phyloP scores from a whole-genome alignment of 2,888 invertebrate genomes.

The Lymantria monacha region DNA sequence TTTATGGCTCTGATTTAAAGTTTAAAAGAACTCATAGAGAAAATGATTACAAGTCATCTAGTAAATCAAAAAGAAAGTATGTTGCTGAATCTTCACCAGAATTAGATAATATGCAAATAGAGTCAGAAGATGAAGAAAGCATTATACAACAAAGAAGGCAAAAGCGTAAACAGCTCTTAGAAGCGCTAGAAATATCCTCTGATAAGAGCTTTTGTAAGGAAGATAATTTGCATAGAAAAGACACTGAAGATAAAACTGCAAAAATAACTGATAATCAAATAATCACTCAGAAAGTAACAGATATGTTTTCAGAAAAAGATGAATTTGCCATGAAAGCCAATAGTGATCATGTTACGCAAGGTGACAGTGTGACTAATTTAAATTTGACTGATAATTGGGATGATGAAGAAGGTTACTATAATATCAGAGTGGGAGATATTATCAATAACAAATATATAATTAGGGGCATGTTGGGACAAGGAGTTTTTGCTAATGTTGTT shows the following conservation, averaged over 20 bases:
- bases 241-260: conserved; percentile 11
- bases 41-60: conserved; percentile 23
- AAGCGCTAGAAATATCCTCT: conserved; percentile 56
- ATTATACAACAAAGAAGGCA: conserved; percentile 94
- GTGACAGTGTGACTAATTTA: conserved; percentile 85
- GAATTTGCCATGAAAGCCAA: conserved; percentile 87
- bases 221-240: conserved; percentile 8
- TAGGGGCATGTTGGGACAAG: conserved; percentile 98
- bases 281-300: conserved; percentile 81
- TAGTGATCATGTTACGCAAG: conserved; percentile 43
- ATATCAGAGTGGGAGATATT: conserved; percentile 94
- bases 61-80: conserved; percentile 23
- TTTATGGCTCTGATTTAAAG: conserved; percentile 21
- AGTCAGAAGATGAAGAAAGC: conserved; percentile 93
- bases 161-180: conserved; percentile 92
- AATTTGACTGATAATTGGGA: conserved; percentile 99
- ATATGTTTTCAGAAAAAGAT: conserved; percentile 96
- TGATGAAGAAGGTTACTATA: conserved; percentile 98
- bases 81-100: conserved; percentile 61
- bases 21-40: conserved; percentile 24
- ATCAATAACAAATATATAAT: conserved; percentile 94
- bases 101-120: conserved; percentile 82
- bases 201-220: conserved; percentile 24
- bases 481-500: conserved; percentile 98
- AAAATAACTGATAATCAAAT: conserved; percentile 11